Evolutionary conservation across 2,797 vertebrate genomes (phyloP), one percentile per base, ranked within the genome.

Genomic region (Limosa lapponica): DNA sequence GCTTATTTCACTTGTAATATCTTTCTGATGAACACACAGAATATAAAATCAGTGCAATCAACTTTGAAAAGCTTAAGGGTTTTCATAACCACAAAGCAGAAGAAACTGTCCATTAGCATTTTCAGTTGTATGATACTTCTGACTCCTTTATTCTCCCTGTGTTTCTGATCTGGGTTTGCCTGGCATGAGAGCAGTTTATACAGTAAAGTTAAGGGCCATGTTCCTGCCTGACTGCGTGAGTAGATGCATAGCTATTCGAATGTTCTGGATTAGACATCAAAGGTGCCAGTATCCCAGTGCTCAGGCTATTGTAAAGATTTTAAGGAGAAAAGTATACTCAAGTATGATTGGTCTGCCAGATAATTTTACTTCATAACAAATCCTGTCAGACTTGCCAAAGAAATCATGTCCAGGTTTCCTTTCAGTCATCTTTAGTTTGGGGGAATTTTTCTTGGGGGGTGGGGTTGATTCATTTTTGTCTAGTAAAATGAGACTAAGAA

Each of bases 11-110:
- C 9, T 74, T 52, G n/a, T 46, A 34, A 0, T 13, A 6, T 43
- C 36, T 65, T 49, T 17, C 43, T 91, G 75, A 54, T 49, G 11
- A 55, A 49, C 39, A 28, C 2, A 1, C 59, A 32, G 32, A 57
- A 51, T 36, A 10, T 1, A 14, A 46, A 5, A 2, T 41, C 36
- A 37, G 5, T 0, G 6, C 0, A 0, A 19, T 54, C 2, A 15
- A 19, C n/a, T 85, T 51, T 20, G n/a, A 25, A 75, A 30, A 43
- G 11, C 28, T 16, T 27, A 4, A 24, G 5, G 7, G 10, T 75
- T 84, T 82, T 54, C 19, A 5, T 65, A 69, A 57, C 30, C 11
- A 49, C 13, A 17, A 8, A 86, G 23, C 11, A 67, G 54, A 83
- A 66, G 43, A 54, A 71, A n/a, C 13, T 25, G 25, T 34, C 16